Percentiles rank a stretch among this genome's conserved stretches.
Conservation (phyloP, 2,797 vertebrate genomes). For the Falco concolor region DNA sequence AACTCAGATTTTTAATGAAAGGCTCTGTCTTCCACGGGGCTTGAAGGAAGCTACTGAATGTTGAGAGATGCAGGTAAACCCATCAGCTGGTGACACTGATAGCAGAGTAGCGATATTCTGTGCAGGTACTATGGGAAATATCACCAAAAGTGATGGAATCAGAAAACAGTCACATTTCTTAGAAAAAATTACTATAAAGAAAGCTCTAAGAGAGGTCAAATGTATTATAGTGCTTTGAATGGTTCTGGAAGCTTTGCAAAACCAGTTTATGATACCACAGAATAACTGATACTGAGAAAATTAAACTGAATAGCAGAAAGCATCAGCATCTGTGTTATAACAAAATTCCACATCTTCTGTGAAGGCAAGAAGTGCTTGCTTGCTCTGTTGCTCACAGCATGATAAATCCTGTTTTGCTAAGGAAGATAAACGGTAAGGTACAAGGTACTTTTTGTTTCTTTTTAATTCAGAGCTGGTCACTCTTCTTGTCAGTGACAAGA, state of each 20-base stretch:
- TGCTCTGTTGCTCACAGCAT: neutral
- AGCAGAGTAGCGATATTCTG: neutral
- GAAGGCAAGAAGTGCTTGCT: neutral
- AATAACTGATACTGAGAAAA: neutral
- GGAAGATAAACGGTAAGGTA: neutral
- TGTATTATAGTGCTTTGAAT: neutral
- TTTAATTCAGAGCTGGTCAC: neutral
- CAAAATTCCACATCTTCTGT: neutral
- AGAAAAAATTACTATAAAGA: neutral
- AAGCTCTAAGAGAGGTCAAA: neutral
- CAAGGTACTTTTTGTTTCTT: rapidly evolving
- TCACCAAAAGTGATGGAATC: neutral
- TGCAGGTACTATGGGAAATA: neutral
- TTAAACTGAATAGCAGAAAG: neutral
- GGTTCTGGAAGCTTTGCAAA: neutral
- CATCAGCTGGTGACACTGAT: neutral
- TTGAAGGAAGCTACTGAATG: neutral
- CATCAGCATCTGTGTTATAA: neutral
- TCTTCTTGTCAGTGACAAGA: neutral
- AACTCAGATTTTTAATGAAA: neutral
- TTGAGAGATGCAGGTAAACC: neutral
- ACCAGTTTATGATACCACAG: neutral
- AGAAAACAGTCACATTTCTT: neutral
- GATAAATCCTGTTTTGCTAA: neutral
- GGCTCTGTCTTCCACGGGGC: neutral